A percentile compares a stretch with the other conserved stretches of the same genome.
Conservation (phyloP, 2,797 vertebrate species). For the Cirrhinus molitorella region DNA sequence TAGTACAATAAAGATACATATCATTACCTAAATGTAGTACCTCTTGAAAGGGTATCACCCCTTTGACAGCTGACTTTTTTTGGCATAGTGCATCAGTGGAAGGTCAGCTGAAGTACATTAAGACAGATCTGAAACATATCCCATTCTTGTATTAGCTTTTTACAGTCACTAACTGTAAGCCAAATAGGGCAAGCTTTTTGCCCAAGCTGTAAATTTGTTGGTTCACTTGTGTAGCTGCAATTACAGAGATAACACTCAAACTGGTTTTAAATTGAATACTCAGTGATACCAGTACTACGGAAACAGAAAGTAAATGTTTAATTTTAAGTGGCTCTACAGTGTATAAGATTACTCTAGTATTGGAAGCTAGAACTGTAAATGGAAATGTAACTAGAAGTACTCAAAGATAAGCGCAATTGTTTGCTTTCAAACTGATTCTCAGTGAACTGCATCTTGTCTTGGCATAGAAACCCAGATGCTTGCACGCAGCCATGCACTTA, state of each 20-base stretch:
- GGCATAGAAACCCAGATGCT: slow-evolving; percentile 44
- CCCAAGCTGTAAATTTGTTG: background rate
- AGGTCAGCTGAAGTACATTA: background rate
- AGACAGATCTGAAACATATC: background rate
- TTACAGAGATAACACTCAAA: background rate
- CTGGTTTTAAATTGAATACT: background rate
- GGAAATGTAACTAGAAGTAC: background rate
- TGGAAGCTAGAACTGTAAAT: slow-evolving; percentile 6
- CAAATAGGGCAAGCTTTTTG: background rate
- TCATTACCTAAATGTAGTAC: background rate
- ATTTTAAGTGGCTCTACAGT: too few species aligned
- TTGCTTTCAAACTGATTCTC: slow-evolving; percentile 21
- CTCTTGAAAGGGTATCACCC: background rate
- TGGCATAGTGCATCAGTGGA: background rate
- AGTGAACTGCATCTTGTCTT: slow-evolving; percentile 5
- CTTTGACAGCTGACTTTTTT: background rate
- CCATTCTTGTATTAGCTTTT: background rate
- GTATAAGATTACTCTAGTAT: background rate
- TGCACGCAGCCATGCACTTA: slow-evolving; percentile 22
- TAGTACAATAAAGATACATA: background rate
- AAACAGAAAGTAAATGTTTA: background rate
- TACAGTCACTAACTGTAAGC: background rate
- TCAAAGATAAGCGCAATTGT: slow-evolving; percentile 15
- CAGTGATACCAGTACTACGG: background rate
- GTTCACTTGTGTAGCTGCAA: background rate